phyloP scores from a whole-genome alignment of 2,888 invertebrate species.

The Ephialtes manifestator region DNA sequence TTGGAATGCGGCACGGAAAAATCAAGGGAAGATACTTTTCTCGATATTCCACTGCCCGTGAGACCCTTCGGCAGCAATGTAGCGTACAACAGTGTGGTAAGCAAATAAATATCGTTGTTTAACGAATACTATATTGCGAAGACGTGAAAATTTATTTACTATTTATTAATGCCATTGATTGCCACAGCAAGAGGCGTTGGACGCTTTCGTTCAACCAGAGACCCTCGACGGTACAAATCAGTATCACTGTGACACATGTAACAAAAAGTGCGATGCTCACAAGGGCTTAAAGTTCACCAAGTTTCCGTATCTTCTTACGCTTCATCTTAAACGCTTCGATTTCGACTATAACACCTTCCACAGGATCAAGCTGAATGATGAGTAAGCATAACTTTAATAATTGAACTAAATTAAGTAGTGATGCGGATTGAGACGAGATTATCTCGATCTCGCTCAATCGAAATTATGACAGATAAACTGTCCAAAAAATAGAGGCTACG shows the following conservation, averaged over 20 bases:
- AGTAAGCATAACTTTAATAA: constrained; percentile 86
- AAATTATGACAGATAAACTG: too few relatives aligned
- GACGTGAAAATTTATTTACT: background rate
- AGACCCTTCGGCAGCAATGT: constrained; percentile 92
- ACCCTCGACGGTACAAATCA: constrained; percentile 94
- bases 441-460: too few relatives aligned
- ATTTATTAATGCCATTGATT: constrained; percentile 49
- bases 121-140: background rate
- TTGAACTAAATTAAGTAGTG: background rate
- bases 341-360: constrained; percentile 95
- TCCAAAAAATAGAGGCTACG: too few relatives aligned
- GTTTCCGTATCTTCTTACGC: constrained; percentile 94
- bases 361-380: constrained; percentile 95
- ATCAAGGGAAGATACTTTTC: constrained; percentile 93
- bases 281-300: constrained; percentile 95
- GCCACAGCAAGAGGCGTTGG: constrained; percentile 92
- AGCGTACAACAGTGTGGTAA: constrained; percentile 92
- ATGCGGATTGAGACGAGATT: too few relatives aligned
- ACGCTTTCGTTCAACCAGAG: constrained; percentile 94
- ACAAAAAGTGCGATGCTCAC: constrained; percentile 95
- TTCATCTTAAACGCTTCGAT: constrained; percentile 96
- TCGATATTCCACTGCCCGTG: constrained; percentile 95
- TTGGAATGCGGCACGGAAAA: constrained; percentile 94
- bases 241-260: constrained; percentile 95
- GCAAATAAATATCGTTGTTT: constrained; percentile 73